Evolutionary conservation across 2,797 vertebrate species (phyloP).

Genomic region (Saxicola maurus): DNA sequence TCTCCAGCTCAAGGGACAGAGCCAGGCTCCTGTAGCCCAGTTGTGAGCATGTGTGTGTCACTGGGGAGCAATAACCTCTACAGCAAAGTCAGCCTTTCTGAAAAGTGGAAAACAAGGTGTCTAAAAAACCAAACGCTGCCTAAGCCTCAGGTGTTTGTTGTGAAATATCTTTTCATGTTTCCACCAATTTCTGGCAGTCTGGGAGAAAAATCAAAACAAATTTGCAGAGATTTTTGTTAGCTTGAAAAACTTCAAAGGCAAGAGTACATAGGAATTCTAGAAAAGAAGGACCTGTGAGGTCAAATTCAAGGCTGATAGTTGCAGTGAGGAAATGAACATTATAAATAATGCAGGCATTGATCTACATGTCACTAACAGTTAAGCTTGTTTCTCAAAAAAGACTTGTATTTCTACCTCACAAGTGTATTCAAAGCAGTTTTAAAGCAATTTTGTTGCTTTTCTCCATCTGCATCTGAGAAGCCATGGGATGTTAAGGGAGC

Average conservation of each 20-base stretch:
- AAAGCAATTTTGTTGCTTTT: not conserved
- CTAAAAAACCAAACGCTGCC: not conserved
- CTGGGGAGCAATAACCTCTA: not conserved
- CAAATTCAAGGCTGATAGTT: constrained; percentile 18
- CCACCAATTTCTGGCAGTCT: not conserved
- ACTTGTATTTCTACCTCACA: not conserved
- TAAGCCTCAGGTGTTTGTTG: not conserved
- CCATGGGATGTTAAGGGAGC: not conserved
- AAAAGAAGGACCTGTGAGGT: not conserved
- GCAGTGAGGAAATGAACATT: not conserved
- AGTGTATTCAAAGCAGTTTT: not conserved
- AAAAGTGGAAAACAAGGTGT: not conserved
- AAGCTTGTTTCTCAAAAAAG: not conserved
- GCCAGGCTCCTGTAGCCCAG: not conserved
- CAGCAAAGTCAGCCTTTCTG: not conserved
- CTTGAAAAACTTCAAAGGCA: constrained; percentile 23
- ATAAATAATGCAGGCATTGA: constrained; percentile 19
- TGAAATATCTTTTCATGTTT: not conserved
- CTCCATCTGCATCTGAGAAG: not conserved
- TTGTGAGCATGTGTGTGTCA: accelerated
- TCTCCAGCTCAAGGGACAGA: not conserved
- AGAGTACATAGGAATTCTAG: not conserved
- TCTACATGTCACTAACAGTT: not conserved
- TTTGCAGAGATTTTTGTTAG: not conserved
- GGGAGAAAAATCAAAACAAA: constrained; percentile 14